Evolutionary conservation across 2,113 vertebrate species (phyloP).

Genomic region (Osmerus mordax): DNA sequence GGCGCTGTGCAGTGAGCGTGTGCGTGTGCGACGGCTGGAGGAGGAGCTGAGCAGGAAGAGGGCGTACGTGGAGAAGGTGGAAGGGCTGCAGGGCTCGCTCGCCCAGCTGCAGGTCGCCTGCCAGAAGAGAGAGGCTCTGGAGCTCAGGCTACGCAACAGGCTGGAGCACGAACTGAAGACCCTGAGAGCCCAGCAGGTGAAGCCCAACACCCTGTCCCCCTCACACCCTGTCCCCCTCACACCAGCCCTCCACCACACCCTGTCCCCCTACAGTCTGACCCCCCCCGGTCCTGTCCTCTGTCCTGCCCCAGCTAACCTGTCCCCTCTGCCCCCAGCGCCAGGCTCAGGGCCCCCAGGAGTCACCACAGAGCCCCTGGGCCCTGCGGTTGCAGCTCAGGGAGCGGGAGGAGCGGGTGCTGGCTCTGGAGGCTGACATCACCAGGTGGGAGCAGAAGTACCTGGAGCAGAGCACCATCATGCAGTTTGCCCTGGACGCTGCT

Average conservation of each 20-base stretch:
- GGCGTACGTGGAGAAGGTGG: slow-evolving; percentile 94
- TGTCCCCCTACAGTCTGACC: too few species aligned
- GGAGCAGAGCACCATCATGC: slow-evolving; percentile 95
- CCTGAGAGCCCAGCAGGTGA: slow-evolving; percentile 89
- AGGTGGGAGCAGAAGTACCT: slow-evolving; percentile 98
- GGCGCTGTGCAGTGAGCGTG: slow-evolving; percentile 78
- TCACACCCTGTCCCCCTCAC: too few species aligned
- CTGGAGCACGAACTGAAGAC: slow-evolving; percentile 95
- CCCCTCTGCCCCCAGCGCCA: slow-evolving; percentile 7
- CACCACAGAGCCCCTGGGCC: slow-evolving; percentile 64
- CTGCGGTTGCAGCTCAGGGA: slow-evolving; percentile 87
- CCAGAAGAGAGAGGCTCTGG: slow-evolving; percentile 90
- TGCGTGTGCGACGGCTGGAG: slow-evolving; percentile 64
- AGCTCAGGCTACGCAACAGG: slow-evolving; percentile 85
- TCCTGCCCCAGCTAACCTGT: too few species aligned
- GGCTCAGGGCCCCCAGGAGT: slow-evolving; percentile 24
- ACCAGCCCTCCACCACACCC: too few species aligned
- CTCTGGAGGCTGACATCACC: slow-evolving; percentile 96
- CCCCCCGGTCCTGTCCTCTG: too few species aligned
- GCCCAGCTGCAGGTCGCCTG: slow-evolving; percentile 95
- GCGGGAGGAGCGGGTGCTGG: slow-evolving; percentile 89
- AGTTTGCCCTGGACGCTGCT: slow-evolving; percentile 96
- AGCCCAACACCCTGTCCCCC: neutral
- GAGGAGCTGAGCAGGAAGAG: slow-evolving; percentile 89
- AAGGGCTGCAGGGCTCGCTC: slow-evolving; percentile 88